phyloP scores from a whole-genome alignment of 2,888 invertebrate species.

The Melanostoma scalare region DNA sequence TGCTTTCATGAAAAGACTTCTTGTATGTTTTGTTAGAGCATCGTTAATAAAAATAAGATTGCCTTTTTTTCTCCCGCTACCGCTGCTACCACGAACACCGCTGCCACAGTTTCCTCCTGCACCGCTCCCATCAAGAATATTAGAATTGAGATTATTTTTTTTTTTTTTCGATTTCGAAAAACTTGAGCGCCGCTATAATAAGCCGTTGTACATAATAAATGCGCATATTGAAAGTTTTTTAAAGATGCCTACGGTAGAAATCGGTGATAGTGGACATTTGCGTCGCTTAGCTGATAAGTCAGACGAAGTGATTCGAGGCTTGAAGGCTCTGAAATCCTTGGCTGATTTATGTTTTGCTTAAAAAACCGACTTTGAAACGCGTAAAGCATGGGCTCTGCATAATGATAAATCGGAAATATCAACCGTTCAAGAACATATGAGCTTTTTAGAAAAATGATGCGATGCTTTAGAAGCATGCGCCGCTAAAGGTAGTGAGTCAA shows the following conservation, averaged over 20 bases:
- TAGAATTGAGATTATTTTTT: too few species aligned
- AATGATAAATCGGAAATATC: slow-evolving; percentile 6
- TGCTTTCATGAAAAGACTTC: too few species aligned
- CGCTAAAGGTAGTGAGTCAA: neutral
- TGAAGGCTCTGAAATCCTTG: too few species aligned
- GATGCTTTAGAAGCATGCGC: slow-evolving; percentile 9
- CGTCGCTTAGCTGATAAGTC: neutral
- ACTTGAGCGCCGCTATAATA: slow-evolving; percentile 11
- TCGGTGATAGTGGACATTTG: neutral
- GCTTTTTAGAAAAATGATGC: slow-evolving; percentile 18
- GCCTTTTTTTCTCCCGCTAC: too few species aligned
- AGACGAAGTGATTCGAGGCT: neutral
- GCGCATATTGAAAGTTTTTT: neutral
- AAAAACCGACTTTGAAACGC: too few species aligned
- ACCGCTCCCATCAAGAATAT: too few species aligned
- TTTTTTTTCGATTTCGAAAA: too few species aligned
- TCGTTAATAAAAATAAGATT: too few species aligned
- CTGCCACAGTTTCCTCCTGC: too few species aligned
- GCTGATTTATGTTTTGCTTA: too few species aligned
- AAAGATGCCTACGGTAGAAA: slow-evolving; percentile 3
- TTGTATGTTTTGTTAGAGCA: too few species aligned
- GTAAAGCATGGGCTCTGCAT: neutral
- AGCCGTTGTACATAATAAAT: slow-evolving; percentile 12
- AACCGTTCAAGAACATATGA: neutral
- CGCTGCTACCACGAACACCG: too few species aligned